These are phyloP conservation scores for Muscicapa striata DNA, from an alignment of 2,797 vertebrate species.

Conservation along the genomic window DNA sequence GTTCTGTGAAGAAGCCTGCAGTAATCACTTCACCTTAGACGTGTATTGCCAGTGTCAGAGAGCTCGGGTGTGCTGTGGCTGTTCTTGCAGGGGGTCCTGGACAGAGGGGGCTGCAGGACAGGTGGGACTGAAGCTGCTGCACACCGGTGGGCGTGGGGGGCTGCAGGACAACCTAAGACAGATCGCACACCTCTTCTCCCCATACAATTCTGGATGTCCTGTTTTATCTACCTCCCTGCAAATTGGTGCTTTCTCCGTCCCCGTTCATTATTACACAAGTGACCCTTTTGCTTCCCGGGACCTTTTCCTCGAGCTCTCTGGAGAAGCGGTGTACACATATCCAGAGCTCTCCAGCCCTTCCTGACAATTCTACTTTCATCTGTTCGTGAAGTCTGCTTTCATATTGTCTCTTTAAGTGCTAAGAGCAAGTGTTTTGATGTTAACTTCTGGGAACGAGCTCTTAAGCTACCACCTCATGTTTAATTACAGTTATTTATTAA, in stretches of 20 bases:
- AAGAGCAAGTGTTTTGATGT: slow-evolving; percentile 65
- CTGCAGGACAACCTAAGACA: background rate
- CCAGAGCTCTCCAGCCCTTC: background rate
- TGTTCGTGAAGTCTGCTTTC: background rate
- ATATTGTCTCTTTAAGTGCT: slow-evolving; percentile 32
- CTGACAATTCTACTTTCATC: background rate
- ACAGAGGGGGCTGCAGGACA: background rate
- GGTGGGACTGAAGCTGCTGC: background rate
- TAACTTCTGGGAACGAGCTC: slow-evolving; percentile 56
- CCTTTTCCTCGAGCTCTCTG: background rate
- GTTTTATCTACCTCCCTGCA: background rate
- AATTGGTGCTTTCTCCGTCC: rapidly evolving
- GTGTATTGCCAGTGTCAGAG: background rate
- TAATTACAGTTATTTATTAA: slow-evolving; percentile 63
- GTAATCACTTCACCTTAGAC: background rate
- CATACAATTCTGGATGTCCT: rapidly evolving
- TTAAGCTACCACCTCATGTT: slow-evolving; percentile 52
- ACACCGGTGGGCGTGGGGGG: rapidly evolving
- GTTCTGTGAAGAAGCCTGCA: background rate
- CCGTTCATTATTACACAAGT: background rate
- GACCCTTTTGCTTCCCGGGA: rapidly evolving
- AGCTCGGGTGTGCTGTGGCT: background rate
- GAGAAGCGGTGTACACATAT: background rate
- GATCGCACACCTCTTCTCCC: background rate
- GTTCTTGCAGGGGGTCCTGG: background rate